Conservation (phyloP, 2,113 vertebrate genomes). For the Leptodactylus fuscus region DNA sequence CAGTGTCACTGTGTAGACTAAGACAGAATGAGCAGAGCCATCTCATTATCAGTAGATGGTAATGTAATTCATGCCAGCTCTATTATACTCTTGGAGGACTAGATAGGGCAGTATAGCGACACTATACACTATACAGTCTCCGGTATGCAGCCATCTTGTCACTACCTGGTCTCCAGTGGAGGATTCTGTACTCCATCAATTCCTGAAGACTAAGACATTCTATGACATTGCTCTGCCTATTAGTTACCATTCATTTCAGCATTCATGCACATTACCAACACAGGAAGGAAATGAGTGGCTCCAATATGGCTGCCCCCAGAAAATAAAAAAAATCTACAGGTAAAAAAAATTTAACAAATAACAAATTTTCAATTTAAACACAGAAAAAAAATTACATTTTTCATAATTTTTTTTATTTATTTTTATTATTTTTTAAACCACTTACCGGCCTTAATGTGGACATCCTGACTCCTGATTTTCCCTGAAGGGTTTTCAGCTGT, state of each 20-base stretch:
- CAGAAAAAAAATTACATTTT: no score
- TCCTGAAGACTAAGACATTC: no score
- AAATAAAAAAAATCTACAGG: no score
- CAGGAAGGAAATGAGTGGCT: not conserved
- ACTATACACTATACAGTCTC: no score
- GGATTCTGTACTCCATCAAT: no score
- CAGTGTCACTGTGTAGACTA: not conserved
- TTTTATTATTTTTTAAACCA: no score
- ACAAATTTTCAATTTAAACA: not conserved
- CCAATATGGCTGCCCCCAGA: not conserved
- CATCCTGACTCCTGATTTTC: slow-evolving; percentile 99
- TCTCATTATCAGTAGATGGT: not conserved
- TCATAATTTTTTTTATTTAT: not conserved
- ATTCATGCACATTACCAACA: not conserved
- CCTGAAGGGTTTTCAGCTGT: slow-evolving; percentile 99
- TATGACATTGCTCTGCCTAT: no score
- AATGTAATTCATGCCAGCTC: not conserved
- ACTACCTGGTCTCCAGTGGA: no score
- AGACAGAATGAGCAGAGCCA: not conserved
- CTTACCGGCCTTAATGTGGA: slow-evolving; percentile 99
- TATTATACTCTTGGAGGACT: not conserved
- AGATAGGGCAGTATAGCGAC: no score
- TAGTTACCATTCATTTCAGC: no score
- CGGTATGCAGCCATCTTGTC: no score
- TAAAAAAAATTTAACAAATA: not conserved